Evolutionary conservation across 2,113 vertebrate species (phyloP), one percentile per base, ranked within the genome.

Genomic region (Candoia aspera): DNA sequence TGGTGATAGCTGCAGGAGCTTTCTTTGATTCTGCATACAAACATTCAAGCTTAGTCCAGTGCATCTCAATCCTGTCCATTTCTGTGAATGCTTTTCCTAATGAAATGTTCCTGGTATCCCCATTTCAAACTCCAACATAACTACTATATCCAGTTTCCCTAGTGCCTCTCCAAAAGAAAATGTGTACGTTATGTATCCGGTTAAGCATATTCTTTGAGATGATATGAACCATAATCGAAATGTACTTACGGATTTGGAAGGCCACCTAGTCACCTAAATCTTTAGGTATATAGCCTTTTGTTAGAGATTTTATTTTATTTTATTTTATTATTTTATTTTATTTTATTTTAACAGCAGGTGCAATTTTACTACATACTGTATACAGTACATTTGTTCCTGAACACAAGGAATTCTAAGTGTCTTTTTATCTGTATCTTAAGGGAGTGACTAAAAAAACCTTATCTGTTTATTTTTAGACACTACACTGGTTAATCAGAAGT

Each of bases 391-490:
- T 89, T 62, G 21, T 62, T 89, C 33, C 87, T 62, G 73, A 89
- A 87, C 88, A 29, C 57, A 24, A 24, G 24, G 46, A 8, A 62
- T 68, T 54, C 23, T 46, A 64, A 23, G 42, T 85, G 73, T 17
- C 29, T 64, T 55, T 60, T 86, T 10, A 33, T 33, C 88, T 90
- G 57, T 90, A 86, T 90, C 59, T 92, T 24, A 73, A n/a, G 57
- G 4, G 49, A 62, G 8, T 62, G n/a, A 68, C 24, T 58, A 26
- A 6, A 64, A 26, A 49, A 26, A 12, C 23, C 11, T 53, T n/a
- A 64, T 92, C 83, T 89, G 73, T 85, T 84, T 87, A 46, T 90
- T 46, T 87, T 91, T 87, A 58, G 73, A 84, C 23, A 84, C 64
- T 62, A 55, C 58, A 53, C 59, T 90, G 84, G 33, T 89, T 85